Evolutionary conservation across 2,888 invertebrate genomes (phyloP), one percentile per base, ranked within the genome.

Genomic region (Xestia rhomboidea): DNA sequence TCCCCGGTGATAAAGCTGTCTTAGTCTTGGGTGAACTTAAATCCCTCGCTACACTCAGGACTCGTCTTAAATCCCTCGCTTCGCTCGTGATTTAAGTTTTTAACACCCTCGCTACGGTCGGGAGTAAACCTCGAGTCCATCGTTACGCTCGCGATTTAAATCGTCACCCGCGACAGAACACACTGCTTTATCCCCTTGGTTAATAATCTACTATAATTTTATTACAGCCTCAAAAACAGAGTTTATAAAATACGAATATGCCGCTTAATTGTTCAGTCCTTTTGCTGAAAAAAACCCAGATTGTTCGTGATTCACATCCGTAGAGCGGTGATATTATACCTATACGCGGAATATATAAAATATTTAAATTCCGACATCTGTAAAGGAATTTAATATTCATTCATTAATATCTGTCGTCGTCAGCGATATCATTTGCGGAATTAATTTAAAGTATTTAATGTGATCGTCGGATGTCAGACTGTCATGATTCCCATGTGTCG

Each of bases 341-440:
- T 54, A 21, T 63, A 21, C 11, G 7, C 41, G 15, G 34, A 74
- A 57, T 66, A 51, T 57, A 24, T 73, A 46, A 46, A 69, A 73
- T 54, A 84, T 73, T 81, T 62, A 46, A 74, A 83, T 62, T 46
- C 34, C 51, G 11, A 66, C 72, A 67, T 67, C 71, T 49, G 34
- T 57, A 57, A 57, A 66, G 66, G 63, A 57, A 74, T 85, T 34
- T 81, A 76, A 86, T 82, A 82, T 83, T 27, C 75, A 83, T 88
- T 78, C 82, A 87, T 87, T 87, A 84, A 84, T 77, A 76, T 71
- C 75, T 64, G 77, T 83, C 80, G 44, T 38, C 75, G 66, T 62
- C n/a, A 66, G 68, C 68, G 68, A 81, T 79, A 69, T 76, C 64
- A 84, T 88, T 85, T 83, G 77, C 75, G 41, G 74, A 87, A 87